Conservation (phyloP, 2,888 invertebrate species). For the Pachymerium ferrugineum region DNA sequence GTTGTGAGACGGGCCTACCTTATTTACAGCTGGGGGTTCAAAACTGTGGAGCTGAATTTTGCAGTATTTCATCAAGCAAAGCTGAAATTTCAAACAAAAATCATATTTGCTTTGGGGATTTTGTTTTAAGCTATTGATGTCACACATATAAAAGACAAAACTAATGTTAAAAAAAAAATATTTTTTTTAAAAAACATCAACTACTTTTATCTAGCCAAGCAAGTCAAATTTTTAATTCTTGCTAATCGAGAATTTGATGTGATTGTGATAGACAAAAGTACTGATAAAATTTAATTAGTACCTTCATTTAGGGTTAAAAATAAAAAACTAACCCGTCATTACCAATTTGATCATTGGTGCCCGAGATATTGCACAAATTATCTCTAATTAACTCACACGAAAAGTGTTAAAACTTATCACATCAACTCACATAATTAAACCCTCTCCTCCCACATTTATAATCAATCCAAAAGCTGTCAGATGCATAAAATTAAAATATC, state of each 20-base stretch:
- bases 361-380: not conserved
- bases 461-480: not conserved
- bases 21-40: conserved; percentile 31
- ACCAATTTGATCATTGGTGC: not conserved
- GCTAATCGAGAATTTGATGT: conserved; percentile 15
- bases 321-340: not conserved
- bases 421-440: not conserved
- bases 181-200: not conserved
- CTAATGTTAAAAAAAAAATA: not conserved
- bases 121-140: conserved; percentile 8
- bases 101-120: conserved; percentile 31
- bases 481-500: not conserved
- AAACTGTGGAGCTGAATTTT: conserved; percentile 33
- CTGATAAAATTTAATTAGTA: too few relatives aligned
- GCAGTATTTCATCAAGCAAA: conserved; percentile 35
- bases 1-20: conserved; percentile 30
- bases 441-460: not conserved
- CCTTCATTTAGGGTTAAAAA: too few relatives aligned
- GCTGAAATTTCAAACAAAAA: conserved; percentile 34
- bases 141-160: not conserved
- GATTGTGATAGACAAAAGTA: conserved; percentile 20
- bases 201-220: not conserved
- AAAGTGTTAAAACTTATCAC: not conserved
- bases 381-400: not conserved
- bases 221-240: not conserved